Evolutionary conservation across 2,113 vertebrate species (phyloP).

Genomic region (Nothobranchius furzeri): DNA sequence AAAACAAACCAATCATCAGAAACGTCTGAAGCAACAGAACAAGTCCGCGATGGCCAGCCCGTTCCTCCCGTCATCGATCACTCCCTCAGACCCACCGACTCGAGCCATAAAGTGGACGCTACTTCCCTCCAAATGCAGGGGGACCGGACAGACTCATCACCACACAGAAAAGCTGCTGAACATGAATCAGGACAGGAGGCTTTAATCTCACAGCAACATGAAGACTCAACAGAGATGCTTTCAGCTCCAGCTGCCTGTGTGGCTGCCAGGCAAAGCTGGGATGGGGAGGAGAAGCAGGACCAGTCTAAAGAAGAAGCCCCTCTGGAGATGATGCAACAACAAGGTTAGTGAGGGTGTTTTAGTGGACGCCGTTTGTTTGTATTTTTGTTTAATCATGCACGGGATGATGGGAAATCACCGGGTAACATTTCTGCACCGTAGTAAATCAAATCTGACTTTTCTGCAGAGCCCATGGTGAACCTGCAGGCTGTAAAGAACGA

Average conservation of each 20-base stretch:
- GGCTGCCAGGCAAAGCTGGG: slow-evolving; percentile 21
- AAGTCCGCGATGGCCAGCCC: slow-evolving; percentile 16
- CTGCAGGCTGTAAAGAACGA: slow-evolving; percentile 92
- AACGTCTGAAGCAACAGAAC: slow-evolving; percentile 10
- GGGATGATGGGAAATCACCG: too few species aligned
- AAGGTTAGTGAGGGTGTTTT: slow-evolving; percentile 71
- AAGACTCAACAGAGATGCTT: slow-evolving; percentile 6
- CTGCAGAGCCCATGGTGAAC: slow-evolving; percentile 89
- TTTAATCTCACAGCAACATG: slow-evolving; percentile 31
- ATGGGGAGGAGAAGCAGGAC: slow-evolving; percentile 81
- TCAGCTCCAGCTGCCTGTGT: background rate
- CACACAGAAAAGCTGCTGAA: slow-evolving; percentile 30
- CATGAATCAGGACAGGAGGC: slow-evolving; percentile 32
- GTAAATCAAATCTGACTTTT: too few species aligned
- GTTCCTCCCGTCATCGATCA: slow-evolving; percentile 23
- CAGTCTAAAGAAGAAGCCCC: slow-evolving; percentile 82
- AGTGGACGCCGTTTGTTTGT: too few species aligned
- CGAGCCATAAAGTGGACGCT: background rate
- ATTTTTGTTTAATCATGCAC: background rate
- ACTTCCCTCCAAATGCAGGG: slow-evolving; percentile 8
- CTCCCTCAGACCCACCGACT: slow-evolving; percentile 12
- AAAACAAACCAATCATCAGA: slow-evolving; percentile 29
- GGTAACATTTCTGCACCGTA: too few species aligned
- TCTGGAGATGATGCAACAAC: slow-evolving; percentile 72
- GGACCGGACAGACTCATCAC: slow-evolving; percentile 32